Base-by-base conservation (phyloP, 1,140 invertebrate species). In the Calosoma granatense region DNA sequence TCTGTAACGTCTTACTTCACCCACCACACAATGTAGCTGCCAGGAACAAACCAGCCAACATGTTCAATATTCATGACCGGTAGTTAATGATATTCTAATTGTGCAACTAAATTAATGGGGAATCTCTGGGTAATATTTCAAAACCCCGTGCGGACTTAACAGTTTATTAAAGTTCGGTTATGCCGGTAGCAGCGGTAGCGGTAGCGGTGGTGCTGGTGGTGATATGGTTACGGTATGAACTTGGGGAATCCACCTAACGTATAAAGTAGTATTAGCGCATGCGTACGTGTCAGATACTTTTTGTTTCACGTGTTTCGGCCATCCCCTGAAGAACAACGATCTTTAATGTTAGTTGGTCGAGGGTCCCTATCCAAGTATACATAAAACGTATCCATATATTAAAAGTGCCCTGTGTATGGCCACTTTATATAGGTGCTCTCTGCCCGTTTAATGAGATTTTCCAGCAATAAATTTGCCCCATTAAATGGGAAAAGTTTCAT, bases 401-500 rank as follows among this genome's bases (percentile, higher is more conserved):
- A 30, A 30, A 30, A 30, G 26, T 30, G 26, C 26, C 26, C 26
- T 30, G 6, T 30, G 6, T 30, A 30, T 30, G 26, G 26, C 26
- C 26, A 30, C 26, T 30, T 9, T 47, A 47, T 47, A 47, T 47
- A 47, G 41, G 41, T 47, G 17, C 26, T 30, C 26, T 30, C 26
- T 30, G 26, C 26, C 9, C 6, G 41, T 47, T 47, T 47, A 47
- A 47, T 47, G 41, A 47, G 41, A 47, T 47, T 47, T 47, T 47
- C 41, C 41, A 47, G 41, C 41, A 47, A 47, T 47, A 47, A 47
- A 47, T 47, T 47, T 47, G n/a, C 41, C 3, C 6, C 41, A 17
- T 17, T 47, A 47, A 47, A 47, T 47, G 41, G 15, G 41, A 47
- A 47, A 47, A 47, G 41, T 47, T 47, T 17, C 17, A 47, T 47